Evolutionary conservation across 2,797 vertebrate genomes (phyloP).

Genomic region (Tachyglossus aculeatus): DNA sequence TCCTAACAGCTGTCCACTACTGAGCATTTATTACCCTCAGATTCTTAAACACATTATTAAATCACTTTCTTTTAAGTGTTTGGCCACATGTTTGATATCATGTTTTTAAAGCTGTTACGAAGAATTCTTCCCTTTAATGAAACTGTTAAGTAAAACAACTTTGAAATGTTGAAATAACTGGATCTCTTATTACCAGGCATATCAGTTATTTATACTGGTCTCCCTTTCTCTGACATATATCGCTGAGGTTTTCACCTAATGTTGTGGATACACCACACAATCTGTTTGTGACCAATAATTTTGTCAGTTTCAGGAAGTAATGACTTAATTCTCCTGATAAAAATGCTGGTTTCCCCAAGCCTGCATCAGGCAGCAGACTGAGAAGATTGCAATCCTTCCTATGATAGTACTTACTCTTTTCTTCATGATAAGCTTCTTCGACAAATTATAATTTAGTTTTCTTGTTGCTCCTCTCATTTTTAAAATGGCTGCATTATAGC

Average conservation of each 20-base stretch:
- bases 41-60: slow-evolving; percentile 29
- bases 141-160: slow-evolving; percentile 1
- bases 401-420: not conserved
- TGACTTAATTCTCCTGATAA: no score
- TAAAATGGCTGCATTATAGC: not conserved
- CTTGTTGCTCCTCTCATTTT: slow-evolving; percentile 3
- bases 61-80: not conserved
- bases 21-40: slow-evolving; percentile 3
- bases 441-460: slow-evolving; percentile 8
- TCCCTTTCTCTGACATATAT: no score
- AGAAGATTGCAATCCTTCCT: not conserved
- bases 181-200: fast-evolving
- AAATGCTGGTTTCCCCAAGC: not conserved
- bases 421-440: not conserved
- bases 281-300: no score
- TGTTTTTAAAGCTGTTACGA: slow-evolving; percentile 8
- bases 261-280: no score
- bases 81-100: slow-evolving; percentile 10
- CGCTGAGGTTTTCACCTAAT: no score
- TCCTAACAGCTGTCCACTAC: not conserved
- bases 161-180: no score
- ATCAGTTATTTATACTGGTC: no score
- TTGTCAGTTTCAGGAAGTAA: no score
- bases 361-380: not conserved
- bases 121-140: not conserved